These are phyloP conservation scores for Abrostola triplasia DNA, from an alignment of 2,888 invertebrate genomes.

Conservation along the genomic window DNA sequence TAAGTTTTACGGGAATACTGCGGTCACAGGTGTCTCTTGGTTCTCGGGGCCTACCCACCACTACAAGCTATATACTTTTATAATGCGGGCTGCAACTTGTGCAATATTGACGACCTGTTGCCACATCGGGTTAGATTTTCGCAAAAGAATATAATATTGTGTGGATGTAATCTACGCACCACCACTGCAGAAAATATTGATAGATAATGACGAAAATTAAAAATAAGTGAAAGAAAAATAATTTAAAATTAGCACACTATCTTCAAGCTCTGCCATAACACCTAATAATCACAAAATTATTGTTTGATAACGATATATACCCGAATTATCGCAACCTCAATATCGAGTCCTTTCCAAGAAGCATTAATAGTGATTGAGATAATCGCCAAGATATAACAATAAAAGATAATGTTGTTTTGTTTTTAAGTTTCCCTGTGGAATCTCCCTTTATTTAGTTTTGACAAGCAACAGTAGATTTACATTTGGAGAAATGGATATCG, in stretches of 20 bases:
- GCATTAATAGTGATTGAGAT: slow-evolving; percentile 18
- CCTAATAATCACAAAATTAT: not conserved
- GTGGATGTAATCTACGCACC: no score
- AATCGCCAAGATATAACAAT: no score
- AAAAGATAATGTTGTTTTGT: no score
- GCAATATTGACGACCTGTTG: not conserved
- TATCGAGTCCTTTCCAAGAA: slow-evolving; percentile 16
- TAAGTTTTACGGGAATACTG: slow-evolving; percentile 6
- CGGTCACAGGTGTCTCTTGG: slow-evolving; percentile 12
- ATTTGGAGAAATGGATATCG: no score
- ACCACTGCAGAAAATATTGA: no score
- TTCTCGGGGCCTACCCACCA: no score
- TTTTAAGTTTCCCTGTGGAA: no score
- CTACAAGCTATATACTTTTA: not conserved
- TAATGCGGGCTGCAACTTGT: slow-evolving; percentile 25
- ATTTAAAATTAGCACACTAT: not conserved
- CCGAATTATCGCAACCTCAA: slow-evolving; percentile 33
- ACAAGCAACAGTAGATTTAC: no score
- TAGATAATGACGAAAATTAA: no score
- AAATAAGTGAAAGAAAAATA: not conserved
- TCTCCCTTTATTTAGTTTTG: no score
- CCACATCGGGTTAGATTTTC: no score
- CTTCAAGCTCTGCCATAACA: not conserved
- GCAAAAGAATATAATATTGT: no score
- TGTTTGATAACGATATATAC: slow-evolving; percentile 20